Conservation (phyloP, 2,113 vertebrate genomes). For the Prietella phreatophila region DNA sequence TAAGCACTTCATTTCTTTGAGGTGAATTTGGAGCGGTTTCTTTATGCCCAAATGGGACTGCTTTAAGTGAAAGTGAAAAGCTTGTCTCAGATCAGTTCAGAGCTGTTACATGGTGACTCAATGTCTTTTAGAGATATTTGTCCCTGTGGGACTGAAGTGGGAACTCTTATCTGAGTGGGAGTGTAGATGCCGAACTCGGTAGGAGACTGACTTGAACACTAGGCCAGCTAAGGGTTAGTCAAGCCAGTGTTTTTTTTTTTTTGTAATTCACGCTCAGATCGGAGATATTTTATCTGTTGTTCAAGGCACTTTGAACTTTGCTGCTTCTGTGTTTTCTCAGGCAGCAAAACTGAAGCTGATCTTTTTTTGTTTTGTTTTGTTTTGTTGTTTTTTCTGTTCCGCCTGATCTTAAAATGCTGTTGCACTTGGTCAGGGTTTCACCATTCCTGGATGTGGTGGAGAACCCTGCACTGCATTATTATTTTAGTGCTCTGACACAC, state of each 20-base stretch:
- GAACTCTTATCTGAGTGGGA: not conserved
- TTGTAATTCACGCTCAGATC: not conserved
- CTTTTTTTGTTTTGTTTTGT: no score
- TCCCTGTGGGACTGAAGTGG: not conserved
- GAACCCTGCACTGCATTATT: not conserved
- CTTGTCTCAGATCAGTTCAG: not conserved
- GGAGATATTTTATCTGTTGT: not conserved
- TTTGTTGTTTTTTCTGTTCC: no score
- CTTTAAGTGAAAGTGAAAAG: not conserved
- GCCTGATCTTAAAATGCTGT: not conserved
- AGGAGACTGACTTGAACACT: not conserved
- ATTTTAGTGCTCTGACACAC: not conserved
- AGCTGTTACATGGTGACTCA: not conserved
- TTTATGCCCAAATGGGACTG: not conserved
- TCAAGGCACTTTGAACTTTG: not conserved
- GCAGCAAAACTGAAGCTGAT: not conserved
- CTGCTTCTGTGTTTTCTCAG: not conserved
- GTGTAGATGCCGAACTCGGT: not conserved
- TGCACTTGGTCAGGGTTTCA: not conserved
- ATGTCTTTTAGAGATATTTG: not conserved
- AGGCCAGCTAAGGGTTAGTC: not conserved
- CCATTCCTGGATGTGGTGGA: not conserved
- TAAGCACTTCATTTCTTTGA: not conserved
- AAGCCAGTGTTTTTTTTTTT: not conserved
- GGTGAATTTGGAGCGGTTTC: not conserved